Conservation (phyloP, 2,113 vertebrate genomes). For the Pelobates fuscus region DNA sequence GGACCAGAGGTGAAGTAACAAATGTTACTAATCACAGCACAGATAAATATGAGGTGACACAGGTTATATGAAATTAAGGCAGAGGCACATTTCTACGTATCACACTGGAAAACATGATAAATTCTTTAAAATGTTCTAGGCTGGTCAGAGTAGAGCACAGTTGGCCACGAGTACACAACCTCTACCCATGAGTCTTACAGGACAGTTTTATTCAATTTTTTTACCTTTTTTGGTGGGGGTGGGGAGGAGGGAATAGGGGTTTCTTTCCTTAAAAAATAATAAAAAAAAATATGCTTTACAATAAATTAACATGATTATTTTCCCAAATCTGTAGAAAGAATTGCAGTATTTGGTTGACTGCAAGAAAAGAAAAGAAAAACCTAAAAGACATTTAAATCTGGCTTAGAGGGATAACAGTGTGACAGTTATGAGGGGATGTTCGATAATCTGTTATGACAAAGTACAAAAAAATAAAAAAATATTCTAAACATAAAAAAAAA, state of each 20-base stretch:
- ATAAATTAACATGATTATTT: not conserved
- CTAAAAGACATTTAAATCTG: not conserved
- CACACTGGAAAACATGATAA: not conserved
- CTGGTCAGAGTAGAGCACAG: not conserved
- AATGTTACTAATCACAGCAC: not conserved
- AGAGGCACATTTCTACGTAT: not conserved
- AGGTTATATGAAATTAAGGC: constrained; percentile 21
- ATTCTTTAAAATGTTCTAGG: not conserved
- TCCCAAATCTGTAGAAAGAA: too few species aligned
- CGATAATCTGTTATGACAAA: not conserved
- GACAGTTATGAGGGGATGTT: not conserved
- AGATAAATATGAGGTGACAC: not conserved
- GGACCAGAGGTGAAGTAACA: not conserved
- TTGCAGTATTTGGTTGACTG: not conserved
- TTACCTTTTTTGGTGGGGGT: not conserved
- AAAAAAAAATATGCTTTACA: not conserved
- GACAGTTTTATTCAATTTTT: too few species aligned
- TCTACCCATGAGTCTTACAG: not conserved
- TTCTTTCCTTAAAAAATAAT: not conserved
- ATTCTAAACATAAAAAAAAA: not conserved
- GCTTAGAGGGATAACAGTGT: not conserved
- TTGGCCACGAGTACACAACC: not conserved
- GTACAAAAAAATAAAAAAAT: not conserved
- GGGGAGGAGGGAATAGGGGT: too few species aligned
- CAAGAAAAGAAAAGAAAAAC: not conserved